Base-by-base conservation (phyloP, 2,797 vertebrate genomes). In the Fundulus diaphanus region DNA sequence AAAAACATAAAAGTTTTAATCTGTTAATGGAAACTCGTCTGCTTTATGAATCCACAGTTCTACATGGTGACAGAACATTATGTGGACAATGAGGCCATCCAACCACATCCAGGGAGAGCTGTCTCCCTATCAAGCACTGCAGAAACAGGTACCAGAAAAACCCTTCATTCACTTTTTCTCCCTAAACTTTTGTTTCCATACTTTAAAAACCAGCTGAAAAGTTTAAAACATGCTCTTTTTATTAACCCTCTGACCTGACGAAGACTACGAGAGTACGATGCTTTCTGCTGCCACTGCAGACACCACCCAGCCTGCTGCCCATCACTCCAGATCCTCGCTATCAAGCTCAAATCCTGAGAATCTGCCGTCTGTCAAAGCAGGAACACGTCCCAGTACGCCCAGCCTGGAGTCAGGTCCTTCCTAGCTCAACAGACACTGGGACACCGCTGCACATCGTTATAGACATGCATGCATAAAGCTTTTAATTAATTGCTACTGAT, bases 11-110 rank as follows among this genome's bases (percentile, higher is more conserved):
- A 31, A 68, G 3, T 18, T 22, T n/a, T 56, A 35, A 20, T 29
- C n/a, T 29, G 0, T 56, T 56, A 5, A 42, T 13, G 24, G 48
- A 74, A 67, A 44, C 24, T 37, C 1, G 42, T 8, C 52, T 12
- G 2, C 35, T 75, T 5, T 68, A 1, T 78, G 7, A 59, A 72
- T 51, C 79, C 91, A 46, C 90, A 98, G 97, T 92, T 96, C 76
- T 93, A 87, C 82, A 84, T 94, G 80, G 76, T 95, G 79, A 88
- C 93, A 76, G 95, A 96, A 72, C 76, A 86, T 7, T 88, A 73
- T 7, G 70, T 68, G 42, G 89, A 89, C 78, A 88, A 77, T 68
- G 90, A 84, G 40, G 71, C 52, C 0, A 11, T 85, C 70, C 87
- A 85, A 48, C 65, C 85, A 0, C 91, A 89, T 88, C 93, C 94